Conservation (phyloP, 2,113 vertebrate species). For the Ceuthmochares aereus region DNA sequence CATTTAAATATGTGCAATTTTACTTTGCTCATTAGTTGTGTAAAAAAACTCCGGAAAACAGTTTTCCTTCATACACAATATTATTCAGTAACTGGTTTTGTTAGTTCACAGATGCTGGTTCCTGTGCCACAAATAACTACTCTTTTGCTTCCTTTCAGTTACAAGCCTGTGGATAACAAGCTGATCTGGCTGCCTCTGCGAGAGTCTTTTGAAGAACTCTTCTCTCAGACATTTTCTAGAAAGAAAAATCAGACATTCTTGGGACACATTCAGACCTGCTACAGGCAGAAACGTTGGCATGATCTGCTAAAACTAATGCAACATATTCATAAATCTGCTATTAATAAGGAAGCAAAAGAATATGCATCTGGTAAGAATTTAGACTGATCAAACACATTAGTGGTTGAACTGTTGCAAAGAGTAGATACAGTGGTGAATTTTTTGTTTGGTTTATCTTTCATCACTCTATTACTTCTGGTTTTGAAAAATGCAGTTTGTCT, state of each 20-base stretch:
- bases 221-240: slow-evolving; percentile 93
- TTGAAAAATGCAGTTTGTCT: not conserved
- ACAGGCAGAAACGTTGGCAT: slow-evolving; percentile 92
- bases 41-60: not conserved
- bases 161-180: slow-evolving; percentile 94
- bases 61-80: not conserved
- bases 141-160: slow-evolving; percentile 76
- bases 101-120: not conserved
- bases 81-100: not conserved
- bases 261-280: slow-evolving; percentile 96
- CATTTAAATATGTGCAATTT: not conserved
- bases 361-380: slow-evolving; percentile 81
- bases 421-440: not conserved
- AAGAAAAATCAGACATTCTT: slow-evolving; percentile 95
- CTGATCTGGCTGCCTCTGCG: slow-evolving; percentile 92
- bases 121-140: not conserved
- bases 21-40: accelerated
- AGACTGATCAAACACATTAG: not conserved
- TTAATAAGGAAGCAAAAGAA: slow-evolving; percentile 84
- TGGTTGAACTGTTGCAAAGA: not conserved
- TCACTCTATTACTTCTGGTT: not conserved
- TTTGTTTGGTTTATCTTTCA: not conserved
- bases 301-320: slow-evolving; percentile 96
- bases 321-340: slow-evolving; percentile 91
- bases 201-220: slow-evolving; percentile 94